Percentiles rank a stretch among this genome's conserved stretches.
These are phyloP conservation scores for Linnaemya tessellans DNA, from an alignment of 2,888 invertebrate species.

Conservation along the genomic window DNA sequence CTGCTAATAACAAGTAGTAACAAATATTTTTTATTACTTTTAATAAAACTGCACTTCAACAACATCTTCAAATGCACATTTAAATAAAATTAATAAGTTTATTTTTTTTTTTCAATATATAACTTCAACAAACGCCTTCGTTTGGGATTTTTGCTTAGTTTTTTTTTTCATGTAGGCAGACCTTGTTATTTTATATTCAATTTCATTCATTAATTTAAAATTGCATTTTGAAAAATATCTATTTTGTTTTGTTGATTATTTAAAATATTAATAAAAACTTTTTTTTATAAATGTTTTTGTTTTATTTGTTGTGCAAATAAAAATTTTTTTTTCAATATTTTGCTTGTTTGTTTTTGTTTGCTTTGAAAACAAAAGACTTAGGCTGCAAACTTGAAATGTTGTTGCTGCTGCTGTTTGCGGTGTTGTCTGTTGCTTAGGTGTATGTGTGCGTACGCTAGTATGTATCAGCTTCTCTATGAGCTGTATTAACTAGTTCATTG, in stretches of 20 bases:
- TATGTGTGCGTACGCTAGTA: background rate
- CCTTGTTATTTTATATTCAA: slow-evolving; percentile 50
- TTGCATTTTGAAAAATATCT: background rate
- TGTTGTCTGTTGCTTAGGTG: background rate
- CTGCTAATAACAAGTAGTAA: slow-evolving; percentile 1
- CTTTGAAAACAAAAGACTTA: slow-evolving; percentile 53
- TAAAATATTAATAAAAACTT: slow-evolving; percentile 2
- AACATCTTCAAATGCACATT: slow-evolving; percentile 64
- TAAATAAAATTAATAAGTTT: slow-evolving; percentile 34
- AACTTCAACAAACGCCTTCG: slow-evolving; percentile 47
- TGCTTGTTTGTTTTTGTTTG: background rate
- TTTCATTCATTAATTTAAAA: slow-evolving; percentile 36
- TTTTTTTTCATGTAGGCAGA: slow-evolving; percentile 54
- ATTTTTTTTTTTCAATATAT: slow-evolving; percentile 40
- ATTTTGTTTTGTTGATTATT: slow-evolving; percentile 30
- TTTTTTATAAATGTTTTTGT: background rate
- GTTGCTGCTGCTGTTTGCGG: slow-evolving; percentile 13
- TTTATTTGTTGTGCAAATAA: slow-evolving; percentile 6
- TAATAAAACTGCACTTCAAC: slow-evolving; percentile 56
- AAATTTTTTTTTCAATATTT: background rate
- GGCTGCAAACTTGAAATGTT: slow-evolving; percentile 51
- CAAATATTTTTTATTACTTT: background rate
- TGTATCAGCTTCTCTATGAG: background rate
- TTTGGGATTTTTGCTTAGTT: background rate
- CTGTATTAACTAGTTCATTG: slow-evolving; percentile 49